These are phyloP conservation scores for Jordanella pulchra DNA, from an alignment of 2,797 vertebrate species.

Conservation along the genomic window DNA sequence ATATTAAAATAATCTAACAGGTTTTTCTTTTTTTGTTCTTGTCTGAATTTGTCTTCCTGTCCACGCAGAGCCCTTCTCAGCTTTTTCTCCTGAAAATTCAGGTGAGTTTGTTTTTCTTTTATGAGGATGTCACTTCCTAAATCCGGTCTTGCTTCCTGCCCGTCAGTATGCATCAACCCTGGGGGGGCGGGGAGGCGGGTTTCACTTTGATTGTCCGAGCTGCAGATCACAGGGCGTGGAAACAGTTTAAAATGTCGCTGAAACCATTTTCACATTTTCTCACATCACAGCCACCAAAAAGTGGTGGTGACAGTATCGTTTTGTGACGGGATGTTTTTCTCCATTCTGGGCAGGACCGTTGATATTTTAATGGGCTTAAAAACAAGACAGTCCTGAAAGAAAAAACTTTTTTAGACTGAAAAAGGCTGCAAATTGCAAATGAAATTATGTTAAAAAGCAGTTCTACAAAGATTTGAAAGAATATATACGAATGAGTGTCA, in stretches of 20 bases:
- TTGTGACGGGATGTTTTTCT: no score
- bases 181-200: constrained; percentile 21
- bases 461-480: neutral
- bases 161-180: constrained; percentile 66
- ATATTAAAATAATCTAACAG: constrained; percentile 63
- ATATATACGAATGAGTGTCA: neutral
- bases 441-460: no score
- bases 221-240: neutral
- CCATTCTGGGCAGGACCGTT: no score
- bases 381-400: no score
- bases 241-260: no score
- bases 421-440: no score
- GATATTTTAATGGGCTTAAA: no score
- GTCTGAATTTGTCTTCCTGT: constrained; percentile 39
- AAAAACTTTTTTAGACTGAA: no score
- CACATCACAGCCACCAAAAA: neutral
- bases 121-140: constrained; percentile 51
- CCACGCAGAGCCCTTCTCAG: constrained; percentile 88
- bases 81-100: constrained; percentile 87
- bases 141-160: constrained; percentile 71
- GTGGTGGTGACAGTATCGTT: no score
- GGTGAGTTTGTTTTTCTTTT: constrained; percentile 74
- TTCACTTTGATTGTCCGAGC: constrained; percentile 55
- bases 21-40: constrained; percentile 24
- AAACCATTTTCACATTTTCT: neutral